A percentile compares a stretch with the other conserved stretches of the same genome.
These are phyloP conservation scores for Mystacides longicornis DNA, from an alignment of 2,888 invertebrate genomes.

Conservation along the genomic window DNA sequence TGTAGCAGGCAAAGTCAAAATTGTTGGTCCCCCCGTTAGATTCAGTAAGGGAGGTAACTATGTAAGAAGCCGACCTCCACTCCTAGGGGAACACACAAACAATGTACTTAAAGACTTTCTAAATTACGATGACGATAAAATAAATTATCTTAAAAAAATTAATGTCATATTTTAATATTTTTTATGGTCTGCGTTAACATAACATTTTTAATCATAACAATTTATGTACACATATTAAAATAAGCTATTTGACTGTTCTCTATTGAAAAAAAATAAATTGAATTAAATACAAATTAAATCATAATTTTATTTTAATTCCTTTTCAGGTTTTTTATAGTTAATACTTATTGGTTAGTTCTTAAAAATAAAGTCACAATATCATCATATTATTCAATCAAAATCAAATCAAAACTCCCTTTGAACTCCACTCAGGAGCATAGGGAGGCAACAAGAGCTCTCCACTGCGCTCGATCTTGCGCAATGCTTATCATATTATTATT, in stretches of 20 bases:
- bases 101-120: conserved; percentile 63
- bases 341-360: too few species aligned
- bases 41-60: conserved; percentile 67
- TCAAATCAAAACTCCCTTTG: too few species aligned
- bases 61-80: conserved; percentile 70
- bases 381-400: too few species aligned
- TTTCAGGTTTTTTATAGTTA: not conserved
- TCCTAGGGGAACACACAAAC: conserved; percentile 80
- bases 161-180: too few species aligned
- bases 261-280: not conserved
- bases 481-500: too few species aligned
- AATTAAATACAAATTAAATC: not conserved
- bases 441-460: too few species aligned
- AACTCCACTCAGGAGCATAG: too few species aligned
- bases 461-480: too few species aligned
- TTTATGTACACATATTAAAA: not conserved
- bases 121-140: conserved; percentile 52
- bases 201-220: not conserved
- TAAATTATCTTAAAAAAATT: conserved; percentile 42
- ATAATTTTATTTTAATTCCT: not conserved
- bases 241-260: not conserved
- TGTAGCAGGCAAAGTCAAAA: conserved; percentile 59
- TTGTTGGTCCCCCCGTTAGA: conserved; percentile 81
- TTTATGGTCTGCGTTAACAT: too few species aligned
- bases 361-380: too few species aligned